Percentiles rank a stretch among this genome's conserved stretches.
Conservation (phyloP, 2,113 vertebrate species). For the Elaphurus davidianus region DNA sequence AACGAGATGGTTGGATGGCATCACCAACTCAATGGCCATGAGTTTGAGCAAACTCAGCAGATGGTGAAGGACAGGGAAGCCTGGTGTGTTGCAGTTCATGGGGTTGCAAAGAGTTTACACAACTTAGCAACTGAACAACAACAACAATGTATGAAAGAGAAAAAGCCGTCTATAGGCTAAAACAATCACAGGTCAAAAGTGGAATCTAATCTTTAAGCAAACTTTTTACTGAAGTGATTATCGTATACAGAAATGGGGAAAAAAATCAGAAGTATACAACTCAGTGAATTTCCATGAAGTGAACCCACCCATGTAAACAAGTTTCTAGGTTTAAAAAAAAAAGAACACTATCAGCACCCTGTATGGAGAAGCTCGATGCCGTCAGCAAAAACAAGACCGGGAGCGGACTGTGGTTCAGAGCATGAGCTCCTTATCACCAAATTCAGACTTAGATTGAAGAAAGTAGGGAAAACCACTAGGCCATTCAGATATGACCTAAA, state of each 20-base stretch:
- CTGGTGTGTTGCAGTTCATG: neutral
- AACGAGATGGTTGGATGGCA: neutral
- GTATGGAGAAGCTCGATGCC: neutral
- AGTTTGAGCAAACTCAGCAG: neutral
- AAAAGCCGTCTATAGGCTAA: neutral
- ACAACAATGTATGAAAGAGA: neutral
- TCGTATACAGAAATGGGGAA: neutral
- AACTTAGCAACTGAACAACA: neutral
- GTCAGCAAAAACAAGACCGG: neutral
- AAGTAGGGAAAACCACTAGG: neutral
- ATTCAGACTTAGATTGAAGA: neutral
- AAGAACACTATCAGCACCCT: neutral
- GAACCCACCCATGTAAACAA: neutral
- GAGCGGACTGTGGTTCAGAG: neutral
- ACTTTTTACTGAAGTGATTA: neutral
- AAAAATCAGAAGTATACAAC: neutral
- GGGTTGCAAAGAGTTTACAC: neutral
- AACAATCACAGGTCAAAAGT: neutral
- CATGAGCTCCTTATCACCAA: neutral
- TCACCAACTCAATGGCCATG: neutral
- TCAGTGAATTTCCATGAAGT: neutral
- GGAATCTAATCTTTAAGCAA: neutral
- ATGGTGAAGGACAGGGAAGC: neutral
- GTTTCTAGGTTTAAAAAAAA: neutral
- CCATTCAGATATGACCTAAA: neutral